Evolutionary conservation across 2,888 invertebrate species (phyloP), one percentile per base, ranked within the genome.

Genomic region (Chloroclysta siterata): DNA sequence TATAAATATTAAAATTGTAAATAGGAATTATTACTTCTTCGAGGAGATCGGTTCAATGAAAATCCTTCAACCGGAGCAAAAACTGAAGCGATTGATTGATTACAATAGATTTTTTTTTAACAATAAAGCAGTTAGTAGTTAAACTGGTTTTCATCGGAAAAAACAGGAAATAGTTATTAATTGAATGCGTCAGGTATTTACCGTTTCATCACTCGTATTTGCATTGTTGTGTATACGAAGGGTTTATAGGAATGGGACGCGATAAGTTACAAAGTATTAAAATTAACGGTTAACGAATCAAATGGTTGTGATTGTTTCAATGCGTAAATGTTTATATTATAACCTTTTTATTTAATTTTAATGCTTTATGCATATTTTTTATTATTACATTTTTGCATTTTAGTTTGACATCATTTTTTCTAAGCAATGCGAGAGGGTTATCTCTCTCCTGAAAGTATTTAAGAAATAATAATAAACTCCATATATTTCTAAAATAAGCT

Each of bases 91-190:
- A 33, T 0, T 33, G 2, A 33, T 33, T 33, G 7, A 60, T 41
- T 48, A n/a, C 33, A 54, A 6, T 41, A 22, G 33, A 50, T 50
- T 33, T 53, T 36, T 33, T 33, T 28, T 36, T 63, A 53, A 53
- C 33, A 51, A 29, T 41, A 39, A 36, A 15, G 8, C 39, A 14
- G 48, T 11, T 5, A 29, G 54, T 56, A 36, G 44, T 51, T 15
- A 4, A 59, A 51, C 58, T 39, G 29, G 63, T 54, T 63, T 46
- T 51, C 3, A 51, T 15, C 28, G 53, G 14, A 54, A 51, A 53
- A 44, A 29, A 50, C 54, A 54, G 13, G 41, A 57, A 53, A 48
- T 42, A 41, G 41, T 53, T 28, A 28, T 15, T 41, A 29, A 48
- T 53, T 22, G 10, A 47, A 54, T 48, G 50, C 36, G 53, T 51